Base-by-base conservation (phyloP, 2,113 vertebrate species). In the Onychostoma macrolepis region DNA sequence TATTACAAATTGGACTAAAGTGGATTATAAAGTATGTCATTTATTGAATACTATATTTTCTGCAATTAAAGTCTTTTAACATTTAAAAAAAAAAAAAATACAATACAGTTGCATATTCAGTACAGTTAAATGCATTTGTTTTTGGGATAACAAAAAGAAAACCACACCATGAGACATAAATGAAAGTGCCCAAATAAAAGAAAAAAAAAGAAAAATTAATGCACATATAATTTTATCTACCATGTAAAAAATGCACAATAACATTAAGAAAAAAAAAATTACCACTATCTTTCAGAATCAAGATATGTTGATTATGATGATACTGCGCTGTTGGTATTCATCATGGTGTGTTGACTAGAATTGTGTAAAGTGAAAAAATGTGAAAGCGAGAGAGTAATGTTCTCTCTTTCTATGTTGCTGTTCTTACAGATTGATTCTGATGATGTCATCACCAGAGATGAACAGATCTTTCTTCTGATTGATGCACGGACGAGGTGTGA, bases 391-490 rank as follows among this genome's bases (percentile, higher is more conserved):
- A 17, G 28, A 17, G 30, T 33, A 67, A 33, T 33, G 15, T 67
- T 67, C 13, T 26, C 2, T 33, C 78, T 33, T 26, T 89, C n/a
- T 79, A 4, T 61, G 13, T 28, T 10, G 2, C 28, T 84, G 4
- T 17, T 74, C 4, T 71, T 21, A 84, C 87, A 98, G 97, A 95
- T 98, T 0, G 97, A 98, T 90, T 93, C 96, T 0, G 97, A 98
- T 63, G 97, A 98, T 2, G 97, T 98, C 90, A 96, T 98, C 89
- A 97, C 97, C 0, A 95, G 95, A 82, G 96, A 98, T 41, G 97
- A 98, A 90, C 97, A 98, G 93, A 97, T 98, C 92, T 97, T 95
- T 83, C 93, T 98, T 69, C 93, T 98, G 91, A 95, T 94, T 65
- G 95, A 96, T 79, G 97, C 97, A 15, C 95, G 94, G n/a, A 90